A percentile compares a stretch with the other conserved stretches of the same genome.
phyloP scores from a whole-genome alignment of 92 coral and sea anemone genomes.

The Virgularia gustaviana region DNA sequence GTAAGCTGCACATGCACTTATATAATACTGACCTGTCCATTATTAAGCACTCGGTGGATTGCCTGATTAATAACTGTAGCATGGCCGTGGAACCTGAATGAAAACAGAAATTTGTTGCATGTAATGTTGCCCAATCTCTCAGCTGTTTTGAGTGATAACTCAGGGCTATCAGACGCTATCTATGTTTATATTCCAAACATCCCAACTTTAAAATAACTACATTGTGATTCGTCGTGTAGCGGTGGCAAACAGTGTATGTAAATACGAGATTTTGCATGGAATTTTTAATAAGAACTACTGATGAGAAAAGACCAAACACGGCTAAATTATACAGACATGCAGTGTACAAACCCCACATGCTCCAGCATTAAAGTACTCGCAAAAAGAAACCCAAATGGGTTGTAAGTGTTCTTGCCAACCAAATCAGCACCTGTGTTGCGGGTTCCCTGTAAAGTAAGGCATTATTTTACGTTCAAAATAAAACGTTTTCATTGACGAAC shows the following conservation, averaged over 20 bases:
- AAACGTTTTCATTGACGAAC: too few relatives aligned
- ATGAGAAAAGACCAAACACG: too few relatives aligned
- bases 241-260: neutral
- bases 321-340: too few relatives aligned
- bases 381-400: conserved; percentile 87
- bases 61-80: conserved; percentile 90
- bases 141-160: too few relatives aligned
- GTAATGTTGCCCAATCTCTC: too few relatives aligned
- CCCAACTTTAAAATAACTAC: too few relatives aligned
- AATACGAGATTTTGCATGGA: too few relatives aligned
- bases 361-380: conserved; percentile 96
- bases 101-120: too few relatives aligned
- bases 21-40: conserved; percentile 83
- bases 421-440: conserved; percentile 83
- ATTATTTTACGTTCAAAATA: neutral
- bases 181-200: too few relatives aligned
- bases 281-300: too few relatives aligned
- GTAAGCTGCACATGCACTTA: too few relatives aligned
- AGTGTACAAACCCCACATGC: conserved; percentile 89
- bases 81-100: conserved; percentile 73
- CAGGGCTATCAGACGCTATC: too few relatives aligned
- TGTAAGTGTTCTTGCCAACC: conserved; percentile 65
- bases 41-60: conserved; percentile 68
- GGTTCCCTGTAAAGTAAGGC: conserved; percentile 61
- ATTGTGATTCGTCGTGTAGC: neutral